A percentile compares a stretch with the other conserved stretches of the same genome.
Conservation (phyloP, 2,113 vertebrate species). For the Ciconia maguari region DNA sequence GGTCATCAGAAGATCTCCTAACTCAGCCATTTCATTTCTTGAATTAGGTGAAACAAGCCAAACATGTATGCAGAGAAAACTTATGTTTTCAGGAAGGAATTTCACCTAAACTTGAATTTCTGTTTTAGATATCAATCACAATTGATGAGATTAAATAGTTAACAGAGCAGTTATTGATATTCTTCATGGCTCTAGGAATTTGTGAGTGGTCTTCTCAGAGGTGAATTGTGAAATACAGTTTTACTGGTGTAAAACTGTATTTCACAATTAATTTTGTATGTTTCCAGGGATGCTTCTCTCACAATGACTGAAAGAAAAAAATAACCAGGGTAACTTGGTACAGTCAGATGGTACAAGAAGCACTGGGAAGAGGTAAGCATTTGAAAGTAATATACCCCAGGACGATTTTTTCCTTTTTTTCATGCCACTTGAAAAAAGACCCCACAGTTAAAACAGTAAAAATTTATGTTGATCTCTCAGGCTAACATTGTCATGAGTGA, state of each 20-base stretch:
- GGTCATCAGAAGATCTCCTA: neutral
- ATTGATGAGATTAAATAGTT: neutral
- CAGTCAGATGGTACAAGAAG: neutral
- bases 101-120: neutral
- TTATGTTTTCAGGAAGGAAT: neutral
- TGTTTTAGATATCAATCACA: neutral
- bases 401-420: neutral
- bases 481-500: neutral
- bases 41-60: neutral
- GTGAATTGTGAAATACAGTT: too few species aligned
- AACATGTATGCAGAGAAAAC: neutral
- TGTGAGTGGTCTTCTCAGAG: neutral
- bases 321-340: neutral
- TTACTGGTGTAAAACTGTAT: neutral
- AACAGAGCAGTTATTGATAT: neutral
- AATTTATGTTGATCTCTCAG: neutral
- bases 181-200: neutral
- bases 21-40: neutral
- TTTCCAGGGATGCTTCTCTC: neutral
- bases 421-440: neutral
- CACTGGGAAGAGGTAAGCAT: neutral
- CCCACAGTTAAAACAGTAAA: neutral
- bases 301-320: neutral
- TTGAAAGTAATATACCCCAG: neutral
- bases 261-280: neutral